Evolutionary conservation across 2,797 vertebrate genomes (phyloP).

Genomic region (Salarias fasciatus): DNA sequence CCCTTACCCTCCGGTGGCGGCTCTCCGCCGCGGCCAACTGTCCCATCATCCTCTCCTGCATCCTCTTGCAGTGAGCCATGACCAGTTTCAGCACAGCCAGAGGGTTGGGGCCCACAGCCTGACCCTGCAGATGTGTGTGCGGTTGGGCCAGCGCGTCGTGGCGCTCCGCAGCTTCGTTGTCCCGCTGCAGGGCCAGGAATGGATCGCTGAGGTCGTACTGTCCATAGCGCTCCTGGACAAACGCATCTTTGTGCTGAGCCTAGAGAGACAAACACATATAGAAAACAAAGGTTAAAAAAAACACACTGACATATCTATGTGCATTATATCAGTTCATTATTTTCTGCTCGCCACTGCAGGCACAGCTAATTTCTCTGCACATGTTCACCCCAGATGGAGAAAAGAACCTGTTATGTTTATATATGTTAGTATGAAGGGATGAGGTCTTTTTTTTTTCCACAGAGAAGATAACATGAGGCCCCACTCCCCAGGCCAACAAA

Average conservation of each 20-base stretch:
- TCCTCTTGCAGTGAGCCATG: constrained; percentile 96
- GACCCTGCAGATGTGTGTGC: constrained; percentile 72
- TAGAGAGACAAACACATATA: constrained; percentile 65
- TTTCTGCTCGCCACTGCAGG: background rate
- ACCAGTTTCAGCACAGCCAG: constrained; percentile 93
- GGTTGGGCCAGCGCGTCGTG: constrained; percentile 36
- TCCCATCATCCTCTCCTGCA: constrained; percentile 97
- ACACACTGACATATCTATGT: too few relatives aligned
- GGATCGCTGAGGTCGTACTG: constrained; percentile 97
- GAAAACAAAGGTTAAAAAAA: background rate
- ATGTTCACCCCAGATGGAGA: constrained; percentile 13
- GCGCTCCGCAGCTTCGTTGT: constrained; percentile 88
- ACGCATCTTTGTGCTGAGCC: constrained; percentile 93
- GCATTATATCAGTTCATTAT: too few relatives aligned
- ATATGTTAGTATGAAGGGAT: constrained; percentile 7
- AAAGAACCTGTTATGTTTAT: constrained; percentile 20
- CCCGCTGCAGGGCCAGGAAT: constrained; percentile 93
- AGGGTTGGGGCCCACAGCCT: constrained; percentile 87
- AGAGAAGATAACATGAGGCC: constrained; percentile 17
- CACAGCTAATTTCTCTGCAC: background rate
- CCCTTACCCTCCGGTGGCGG: constrained; percentile 91
- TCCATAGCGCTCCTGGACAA: constrained; percentile 95
- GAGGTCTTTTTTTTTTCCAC: constrained; percentile 23
- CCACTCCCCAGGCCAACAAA: constrained; percentile 29
- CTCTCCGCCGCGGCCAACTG: constrained; percentile 93